Percentiles rank a stretch among this genome's conserved stretches.
These are phyloP conservation scores for Xestia sexstrigata DNA, from an alignment of 2,888 invertebrate species.

Conservation along the genomic window DNA sequence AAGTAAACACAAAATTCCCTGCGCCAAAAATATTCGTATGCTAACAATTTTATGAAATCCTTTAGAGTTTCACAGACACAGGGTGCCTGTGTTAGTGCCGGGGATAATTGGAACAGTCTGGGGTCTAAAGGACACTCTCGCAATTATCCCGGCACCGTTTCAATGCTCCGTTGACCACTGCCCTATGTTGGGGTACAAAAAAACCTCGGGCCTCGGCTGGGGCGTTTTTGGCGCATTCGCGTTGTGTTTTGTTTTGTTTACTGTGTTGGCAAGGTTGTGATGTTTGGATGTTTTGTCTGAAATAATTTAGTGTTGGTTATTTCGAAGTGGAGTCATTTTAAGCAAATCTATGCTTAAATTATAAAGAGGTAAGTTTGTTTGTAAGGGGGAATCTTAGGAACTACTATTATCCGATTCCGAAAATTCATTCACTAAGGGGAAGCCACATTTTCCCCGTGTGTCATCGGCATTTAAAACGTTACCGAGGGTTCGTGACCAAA, in stretches of 20 bases:
- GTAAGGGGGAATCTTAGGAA: too few species aligned
- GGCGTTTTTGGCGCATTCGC: constrained; percentile 25
- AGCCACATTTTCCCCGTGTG: too few species aligned
- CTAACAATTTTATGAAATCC: constrained; percentile 47
- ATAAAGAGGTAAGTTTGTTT: too few species aligned
- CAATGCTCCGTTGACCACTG: constrained; percentile 60
- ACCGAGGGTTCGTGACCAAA: too few species aligned
- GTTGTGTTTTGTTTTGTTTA: constrained; percentile 31
- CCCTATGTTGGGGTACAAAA: constrained; percentile 35
- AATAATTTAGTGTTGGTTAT: constrained; percentile 24
- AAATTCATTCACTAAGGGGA: too few species aligned
- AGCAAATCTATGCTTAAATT: background rate
- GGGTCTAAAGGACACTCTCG: constrained; percentile 48
- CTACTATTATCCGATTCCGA: too few species aligned
- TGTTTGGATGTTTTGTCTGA: constrained; percentile 10
- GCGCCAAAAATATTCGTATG: constrained; percentile 27
- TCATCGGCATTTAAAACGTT: too few species aligned
- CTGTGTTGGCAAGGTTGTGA: constrained; percentile 34
- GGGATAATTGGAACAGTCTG: constrained; percentile 60
- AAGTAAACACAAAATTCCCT: constrained; percentile 17
- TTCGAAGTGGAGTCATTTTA: background rate
- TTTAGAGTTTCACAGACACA: constrained; percentile 25
- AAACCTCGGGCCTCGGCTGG: constrained; percentile 8
- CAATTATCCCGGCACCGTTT: constrained; percentile 60
- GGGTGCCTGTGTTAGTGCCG: constrained; percentile 33